Evolutionary conservation across 2,113 vertebrate species (phyloP).

Genomic region (Bettongia penicillata): DNA sequence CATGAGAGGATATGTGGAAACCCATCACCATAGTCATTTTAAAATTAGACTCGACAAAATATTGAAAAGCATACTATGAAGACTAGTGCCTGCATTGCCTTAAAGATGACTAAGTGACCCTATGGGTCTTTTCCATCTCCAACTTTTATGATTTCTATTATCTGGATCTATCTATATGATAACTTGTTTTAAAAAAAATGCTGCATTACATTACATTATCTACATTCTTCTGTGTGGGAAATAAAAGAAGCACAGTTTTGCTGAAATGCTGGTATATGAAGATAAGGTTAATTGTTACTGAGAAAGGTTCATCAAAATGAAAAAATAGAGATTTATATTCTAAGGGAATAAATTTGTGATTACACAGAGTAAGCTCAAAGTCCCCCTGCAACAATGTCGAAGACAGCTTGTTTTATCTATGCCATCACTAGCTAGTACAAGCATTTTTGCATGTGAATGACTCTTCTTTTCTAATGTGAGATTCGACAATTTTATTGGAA

Average conservation of each 20-base stretch:
- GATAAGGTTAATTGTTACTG: neutral
- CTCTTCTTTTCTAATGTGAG: neutral
- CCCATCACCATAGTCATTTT: neutral
- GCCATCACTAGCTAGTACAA: neutral
- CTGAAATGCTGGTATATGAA: neutral
- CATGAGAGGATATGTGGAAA: neutral
- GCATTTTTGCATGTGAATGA: neutral
- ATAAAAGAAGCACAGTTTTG: neutral
- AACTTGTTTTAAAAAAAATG: neutral
- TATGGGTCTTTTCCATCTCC: neutral
- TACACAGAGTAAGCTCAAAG: neutral
- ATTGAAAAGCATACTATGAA: neutral
- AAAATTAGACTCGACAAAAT: conserved; percentile 24
- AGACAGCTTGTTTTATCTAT: neutral
- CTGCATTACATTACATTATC: neutral
- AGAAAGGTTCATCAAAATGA: neutral
- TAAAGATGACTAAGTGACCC: neutral
- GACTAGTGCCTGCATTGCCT: neutral
- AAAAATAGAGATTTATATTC: neutral
- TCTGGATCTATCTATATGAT: neutral
- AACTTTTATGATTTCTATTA: conserved; percentile 12
- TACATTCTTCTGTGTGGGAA: neutral
- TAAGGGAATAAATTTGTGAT: neutral
- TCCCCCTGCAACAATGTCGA: neutral
- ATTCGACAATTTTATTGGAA: neutral